Percentiles rank a stretch among this genome's conserved stretches.
phyloP scores from a whole-genome alignment of 1,140 invertebrate species.

The Aporrectodea caliginosa region DNA sequence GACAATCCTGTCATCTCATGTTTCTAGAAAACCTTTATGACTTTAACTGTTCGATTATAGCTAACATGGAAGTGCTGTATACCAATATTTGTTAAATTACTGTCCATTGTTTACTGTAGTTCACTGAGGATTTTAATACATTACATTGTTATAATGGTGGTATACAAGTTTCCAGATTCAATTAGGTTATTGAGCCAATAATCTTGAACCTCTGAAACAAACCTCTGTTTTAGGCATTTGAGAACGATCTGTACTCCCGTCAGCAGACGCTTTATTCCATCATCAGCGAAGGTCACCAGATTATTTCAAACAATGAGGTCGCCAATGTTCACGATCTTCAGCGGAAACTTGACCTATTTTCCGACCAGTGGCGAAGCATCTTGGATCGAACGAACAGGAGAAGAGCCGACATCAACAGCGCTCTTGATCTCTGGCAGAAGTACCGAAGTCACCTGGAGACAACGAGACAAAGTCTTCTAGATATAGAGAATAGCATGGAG shows the following conservation, averaged over 20 bases:
- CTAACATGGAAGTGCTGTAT: no score
- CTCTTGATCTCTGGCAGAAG: neutral
- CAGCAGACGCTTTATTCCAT: neutral
- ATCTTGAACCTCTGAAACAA: no score
- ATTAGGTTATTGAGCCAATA: no score
- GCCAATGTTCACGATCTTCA: neutral
- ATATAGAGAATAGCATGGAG: neutral
- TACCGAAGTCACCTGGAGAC: neutral
- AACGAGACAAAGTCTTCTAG: neutral
- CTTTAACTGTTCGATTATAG: no score
- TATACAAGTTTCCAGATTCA: no score
- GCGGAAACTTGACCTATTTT: neutral
- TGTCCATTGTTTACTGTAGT: no score
- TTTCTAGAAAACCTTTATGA: no score
- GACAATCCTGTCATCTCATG: no score
- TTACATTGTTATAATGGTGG: no score
- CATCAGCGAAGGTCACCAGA: neutral
- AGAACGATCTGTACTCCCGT: neutral
- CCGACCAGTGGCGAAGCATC: neutral
- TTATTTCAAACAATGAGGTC: neutral
- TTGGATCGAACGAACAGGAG: neutral
- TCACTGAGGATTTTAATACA: no score
- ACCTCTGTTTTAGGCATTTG: neutral
- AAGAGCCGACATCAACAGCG: neutral
- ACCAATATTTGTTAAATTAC: no score